Percentiles rank a stretch among this genome's conserved stretches.
Conservation (phyloP, 1,140 invertebrate species). For the Zaprionus camerounensis region DNA sequence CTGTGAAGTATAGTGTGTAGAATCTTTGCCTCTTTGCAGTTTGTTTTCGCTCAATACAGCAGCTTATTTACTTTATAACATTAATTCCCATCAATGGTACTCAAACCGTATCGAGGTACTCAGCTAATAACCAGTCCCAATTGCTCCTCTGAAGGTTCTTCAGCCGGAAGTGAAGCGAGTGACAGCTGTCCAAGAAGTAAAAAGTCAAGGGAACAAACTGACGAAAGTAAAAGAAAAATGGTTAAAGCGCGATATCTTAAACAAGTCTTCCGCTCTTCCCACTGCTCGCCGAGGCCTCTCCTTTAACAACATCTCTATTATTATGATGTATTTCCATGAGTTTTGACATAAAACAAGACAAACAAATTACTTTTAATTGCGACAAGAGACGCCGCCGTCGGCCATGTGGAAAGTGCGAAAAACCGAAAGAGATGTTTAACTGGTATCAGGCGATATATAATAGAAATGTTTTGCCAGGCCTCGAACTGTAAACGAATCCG, state of each 20-base stretch:
- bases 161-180: slow-evolving; percentile 20
- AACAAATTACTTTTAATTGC: slow-evolving; percentile 82
- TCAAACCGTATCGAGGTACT: neutral
- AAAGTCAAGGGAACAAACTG: slow-evolving; percentile 18
- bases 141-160: slow-evolving; percentile 29
- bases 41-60: slow-evolving; percentile 45
- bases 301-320: slow-evolving; percentile 63
- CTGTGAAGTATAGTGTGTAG: neutral
- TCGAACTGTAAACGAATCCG: slow-evolving; percentile 18
- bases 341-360: slow-evolving; percentile 76
- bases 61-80: slow-evolving; percentile 77
- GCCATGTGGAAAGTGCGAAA: slow-evolving; percentile 75
- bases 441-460: slow-evolving; percentile 68
- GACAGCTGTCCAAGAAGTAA: slow-evolving; percentile 7
- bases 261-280: neutral
- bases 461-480: slow-evolving; percentile 67
- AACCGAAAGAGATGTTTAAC: slow-evolving; percentile 61
- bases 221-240: neutral
- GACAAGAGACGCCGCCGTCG: slow-evolving; percentile 51
- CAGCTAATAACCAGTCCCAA: slow-evolving; percentile 25
- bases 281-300: slow-evolving; percentile 16
- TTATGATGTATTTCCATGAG: slow-evolving; percentile 71
- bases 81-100: slow-evolving; percentile 26
- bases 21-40: neutral
- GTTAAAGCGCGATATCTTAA: neutral